Percentiles rank a stretch among this genome's conserved stretches.
Evolutionary conservation across 2,113 vertebrate species (phyloP).

Genomic region (Euleptes europaea): DNA sequence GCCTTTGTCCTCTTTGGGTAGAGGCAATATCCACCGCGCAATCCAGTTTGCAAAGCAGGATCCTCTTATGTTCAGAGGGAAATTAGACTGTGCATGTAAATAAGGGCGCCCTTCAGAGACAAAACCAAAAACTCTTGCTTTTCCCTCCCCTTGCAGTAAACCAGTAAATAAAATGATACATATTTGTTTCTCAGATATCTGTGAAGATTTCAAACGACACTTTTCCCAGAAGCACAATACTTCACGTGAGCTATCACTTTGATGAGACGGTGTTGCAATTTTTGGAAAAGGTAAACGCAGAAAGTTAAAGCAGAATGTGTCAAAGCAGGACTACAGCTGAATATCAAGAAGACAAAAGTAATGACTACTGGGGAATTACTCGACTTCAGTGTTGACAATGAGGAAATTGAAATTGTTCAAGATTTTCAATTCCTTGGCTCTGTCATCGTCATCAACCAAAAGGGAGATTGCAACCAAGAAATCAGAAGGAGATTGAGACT

Average conservation of each 20-base stretch:
- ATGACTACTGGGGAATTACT: no score
- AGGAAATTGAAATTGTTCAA: no score
- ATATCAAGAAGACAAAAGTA: no score
- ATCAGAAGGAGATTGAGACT: no score
- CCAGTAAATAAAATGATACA: background rate
- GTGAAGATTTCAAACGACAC: background rate
- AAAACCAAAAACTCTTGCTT: background rate
- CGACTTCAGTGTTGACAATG: no score
- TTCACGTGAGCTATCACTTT: background rate
- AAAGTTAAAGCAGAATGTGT: no score
- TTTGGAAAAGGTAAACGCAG: background rate
- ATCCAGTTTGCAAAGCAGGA: conserved; percentile 36
- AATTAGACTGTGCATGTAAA: background rate
- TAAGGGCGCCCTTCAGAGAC: background rate
- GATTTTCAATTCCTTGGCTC: no score
- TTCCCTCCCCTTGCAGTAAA: background rate
- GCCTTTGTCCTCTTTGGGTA: conserved; percentile 3
- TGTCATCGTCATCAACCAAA: no score
- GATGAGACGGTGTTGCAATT: background rate
- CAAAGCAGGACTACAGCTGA: no score
- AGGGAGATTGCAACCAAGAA: no score
- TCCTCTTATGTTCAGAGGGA: conserved; percentile 15
- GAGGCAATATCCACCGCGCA: conserved; percentile 17
- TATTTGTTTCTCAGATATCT: background rate
- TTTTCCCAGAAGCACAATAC: background rate